Conservation (phyloP, 2,113 vertebrate species). For the Rhadina sibilatrix region DNA sequence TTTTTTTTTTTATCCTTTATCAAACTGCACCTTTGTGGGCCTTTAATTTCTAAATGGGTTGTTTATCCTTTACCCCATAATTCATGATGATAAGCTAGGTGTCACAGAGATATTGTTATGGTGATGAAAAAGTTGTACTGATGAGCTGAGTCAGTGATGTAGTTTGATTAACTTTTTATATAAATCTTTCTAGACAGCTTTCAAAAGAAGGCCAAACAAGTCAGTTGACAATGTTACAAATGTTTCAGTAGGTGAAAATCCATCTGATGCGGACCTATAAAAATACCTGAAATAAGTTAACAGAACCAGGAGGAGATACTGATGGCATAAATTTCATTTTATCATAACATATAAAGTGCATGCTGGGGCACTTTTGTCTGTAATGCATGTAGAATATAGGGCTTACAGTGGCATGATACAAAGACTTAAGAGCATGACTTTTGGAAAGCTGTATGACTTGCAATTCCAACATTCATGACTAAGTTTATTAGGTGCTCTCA, state of each 20-base stretch:
- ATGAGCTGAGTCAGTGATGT: constrained; percentile 17
- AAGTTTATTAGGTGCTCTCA: not conserved
- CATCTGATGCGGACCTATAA: not conserved
- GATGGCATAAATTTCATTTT: not conserved
- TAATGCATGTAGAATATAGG: not conserved
- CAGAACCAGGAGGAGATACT: not conserved
- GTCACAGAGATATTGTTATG: not conserved
- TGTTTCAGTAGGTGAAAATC: not conserved
- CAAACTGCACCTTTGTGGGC: constrained; percentile 64
- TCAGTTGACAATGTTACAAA: not conserved
- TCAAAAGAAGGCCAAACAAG: not conserved
- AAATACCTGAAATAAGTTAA: not conserved
- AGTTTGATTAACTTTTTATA: constrained; percentile 45
- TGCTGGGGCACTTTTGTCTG: not conserved
- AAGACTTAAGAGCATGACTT: not conserved
- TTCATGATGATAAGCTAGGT: constrained; percentile 33
- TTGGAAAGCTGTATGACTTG: not conserved
- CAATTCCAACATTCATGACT: not conserved
- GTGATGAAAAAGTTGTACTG: constrained; percentile 31
- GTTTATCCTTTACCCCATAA: constrained; percentile 58
- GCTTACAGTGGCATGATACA: not conserved
- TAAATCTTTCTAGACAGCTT: constrained; percentile 34
- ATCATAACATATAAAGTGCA: not conserved
- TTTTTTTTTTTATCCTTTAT: constrained; percentile 66
- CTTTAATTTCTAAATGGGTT: constrained; percentile 65